Base-by-base conservation (phyloP, 2,113 vertebrate species). In the Donacobius atricapilla region DNA sequence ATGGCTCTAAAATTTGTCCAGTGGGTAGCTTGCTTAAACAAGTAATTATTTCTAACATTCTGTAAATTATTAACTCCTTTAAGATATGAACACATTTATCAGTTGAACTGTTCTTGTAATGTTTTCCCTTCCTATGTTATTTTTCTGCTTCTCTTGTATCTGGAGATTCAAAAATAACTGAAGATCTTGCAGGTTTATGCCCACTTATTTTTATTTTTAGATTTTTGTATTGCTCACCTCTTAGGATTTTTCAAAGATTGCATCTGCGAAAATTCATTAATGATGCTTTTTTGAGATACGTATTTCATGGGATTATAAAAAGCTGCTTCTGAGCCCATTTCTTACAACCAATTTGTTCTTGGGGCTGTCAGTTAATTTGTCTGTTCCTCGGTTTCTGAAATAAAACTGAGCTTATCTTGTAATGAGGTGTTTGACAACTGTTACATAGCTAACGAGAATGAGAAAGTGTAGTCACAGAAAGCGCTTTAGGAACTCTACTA, bases 261-360 rank as follows among this genome's bases (percentile, higher is more conserved):
- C 63, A 70, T 79, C 61, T 86, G 78, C 91, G 78, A 40, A 89
- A 81, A 66, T 20, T 80, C n/a, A 37, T 91, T 91, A 71, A 79
- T 89, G 57, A 87, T 91, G 61, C 76, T 70, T 94, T 92, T 87
- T 76, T 48, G 63, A 90, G 89, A 39, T 70, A 18, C 0, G 16
- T 53, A 28, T 95, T 80, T 75, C 33, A 63, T 58, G 40, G 73
- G 64, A 87, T 78, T 95, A 91, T 78, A 86, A 93, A 94, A 93
- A 77, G 71, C 42, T 86, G 50, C 63, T 91, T 77, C 80, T 87
- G 47, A 83, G 63, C 66, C 39, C 50, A 2, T 69, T 93, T 88
- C 60, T 84, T 87, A 51, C 28, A 69, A 82, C 48, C 53, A 61
- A 20, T 87, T 91, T 95, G 73, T 94, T 91, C 93, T 71, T 84